Percentiles rank a stretch among this genome's conserved stretches.
phyloP scores from a whole-genome alignment of 2,113 vertebrate species.

The Pseudorhombus dupliciocellatus region DNA sequence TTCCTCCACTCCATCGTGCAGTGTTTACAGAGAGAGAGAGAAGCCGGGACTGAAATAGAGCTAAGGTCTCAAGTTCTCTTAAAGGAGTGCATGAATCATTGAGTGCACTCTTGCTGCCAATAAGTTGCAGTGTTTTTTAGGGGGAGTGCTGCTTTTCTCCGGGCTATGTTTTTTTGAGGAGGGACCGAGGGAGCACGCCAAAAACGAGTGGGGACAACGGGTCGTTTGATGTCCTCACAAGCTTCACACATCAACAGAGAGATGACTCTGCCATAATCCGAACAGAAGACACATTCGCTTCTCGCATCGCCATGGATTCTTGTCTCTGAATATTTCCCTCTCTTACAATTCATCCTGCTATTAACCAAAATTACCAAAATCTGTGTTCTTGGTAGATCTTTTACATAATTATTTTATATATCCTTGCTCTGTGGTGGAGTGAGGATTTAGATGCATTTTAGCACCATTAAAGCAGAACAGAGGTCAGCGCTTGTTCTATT shows the following conservation, averaged over 20 bases:
- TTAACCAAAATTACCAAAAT: slow-evolving; percentile 5
- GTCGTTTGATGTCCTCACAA: slow-evolving; percentile 38
- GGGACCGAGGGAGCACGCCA: slow-evolving; percentile 22
- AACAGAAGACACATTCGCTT: slow-evolving; percentile 20
- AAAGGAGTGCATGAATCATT: slow-evolving; percentile 79
- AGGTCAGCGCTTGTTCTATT: slow-evolving; percentile 66
- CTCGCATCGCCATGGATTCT: not conserved
- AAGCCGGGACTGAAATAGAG: slow-evolving; percentile 74
- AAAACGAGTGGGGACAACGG: slow-evolving; percentile 38
- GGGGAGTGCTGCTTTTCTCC: slow-evolving; percentile 32
- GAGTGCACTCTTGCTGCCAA: slow-evolving; percentile 70
- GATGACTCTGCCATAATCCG: slow-evolving; percentile 20
- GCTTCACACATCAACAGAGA: slow-evolving; percentile 23
- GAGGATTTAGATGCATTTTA: slow-evolving; percentile 30
- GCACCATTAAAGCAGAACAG: slow-evolving; percentile 46
- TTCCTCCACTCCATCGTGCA: slow-evolving; percentile 67
- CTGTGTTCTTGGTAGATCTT: slow-evolving; percentile 21
- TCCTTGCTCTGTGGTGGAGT: not conserved
- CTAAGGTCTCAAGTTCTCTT: slow-evolving; percentile 78
- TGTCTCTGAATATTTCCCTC: not conserved
- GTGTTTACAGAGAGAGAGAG: slow-evolving; percentile 50
- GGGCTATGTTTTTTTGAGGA: slow-evolving; percentile 45
- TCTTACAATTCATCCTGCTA: slow-evolving; percentile 1
- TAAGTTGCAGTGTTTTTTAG: slow-evolving; percentile 57
- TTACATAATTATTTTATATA: slow-evolving; percentile 4